Evolutionary conservation across 1,140 invertebrate species (phyloP).

Genomic region (Holotrichia oblita): DNA sequence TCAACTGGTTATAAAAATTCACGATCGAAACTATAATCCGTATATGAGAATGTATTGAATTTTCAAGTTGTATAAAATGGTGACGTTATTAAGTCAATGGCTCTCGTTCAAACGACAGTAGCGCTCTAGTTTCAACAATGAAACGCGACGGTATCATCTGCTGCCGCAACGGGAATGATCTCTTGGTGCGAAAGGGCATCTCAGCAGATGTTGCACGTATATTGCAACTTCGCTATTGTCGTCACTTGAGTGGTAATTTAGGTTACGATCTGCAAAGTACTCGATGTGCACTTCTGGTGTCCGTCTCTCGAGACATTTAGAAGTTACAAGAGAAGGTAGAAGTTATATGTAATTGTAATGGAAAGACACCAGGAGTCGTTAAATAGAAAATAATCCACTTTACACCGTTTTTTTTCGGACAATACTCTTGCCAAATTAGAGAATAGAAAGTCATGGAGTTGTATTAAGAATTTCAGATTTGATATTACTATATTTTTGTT

Average conservation of each 20-base stretch:
- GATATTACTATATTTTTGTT: no score
- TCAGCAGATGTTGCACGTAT: constrained; percentile 1
- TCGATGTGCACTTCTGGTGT: constrained; percentile 2
- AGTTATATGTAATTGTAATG: not conserved
- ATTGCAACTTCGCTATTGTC: constrained; percentile 19
- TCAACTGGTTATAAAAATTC: no score
- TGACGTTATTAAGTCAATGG: constrained; percentile 15
- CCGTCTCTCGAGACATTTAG: not conserved
- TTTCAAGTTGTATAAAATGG: not conserved
- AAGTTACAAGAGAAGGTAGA: not conserved
- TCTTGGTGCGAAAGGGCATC: not conserved
- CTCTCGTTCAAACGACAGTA: not conserved
- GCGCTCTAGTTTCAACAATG: not conserved
- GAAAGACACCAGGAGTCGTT: not conserved
- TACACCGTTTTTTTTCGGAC: no score
- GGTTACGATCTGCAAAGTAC: not conserved
- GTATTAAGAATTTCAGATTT: no score
- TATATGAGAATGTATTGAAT: no score
- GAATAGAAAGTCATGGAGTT: no score
- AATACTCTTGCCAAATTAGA: no score
- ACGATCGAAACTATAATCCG: no score
- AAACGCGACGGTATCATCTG: constrained; percentile 6
- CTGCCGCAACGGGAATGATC: not conserved
- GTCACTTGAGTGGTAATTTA: constrained; percentile 5
- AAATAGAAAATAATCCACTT: no score